Conservation (phyloP, 2,797 vertebrate species). For the Ptychobarbus kaznakovi region DNA sequence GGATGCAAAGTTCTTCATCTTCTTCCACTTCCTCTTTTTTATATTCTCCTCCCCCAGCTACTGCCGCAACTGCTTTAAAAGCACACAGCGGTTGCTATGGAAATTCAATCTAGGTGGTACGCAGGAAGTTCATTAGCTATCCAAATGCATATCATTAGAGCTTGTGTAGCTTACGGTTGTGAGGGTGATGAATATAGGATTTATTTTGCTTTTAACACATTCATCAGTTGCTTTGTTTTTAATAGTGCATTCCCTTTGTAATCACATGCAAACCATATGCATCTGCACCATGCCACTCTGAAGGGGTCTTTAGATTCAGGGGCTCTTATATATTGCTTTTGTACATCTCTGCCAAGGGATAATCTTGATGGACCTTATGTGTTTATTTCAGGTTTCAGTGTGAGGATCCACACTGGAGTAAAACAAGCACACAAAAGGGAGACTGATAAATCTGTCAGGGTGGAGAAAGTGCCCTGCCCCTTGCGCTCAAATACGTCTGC, state of each 20-base stretch:
- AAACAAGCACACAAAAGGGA: slow-evolving; percentile 68
- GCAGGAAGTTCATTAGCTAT: slow-evolving; percentile 82
- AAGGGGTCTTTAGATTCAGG: slow-evolving; percentile 57
- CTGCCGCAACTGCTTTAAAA: slow-evolving; percentile 48
- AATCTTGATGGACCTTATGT: slow-evolving; percentile 73
- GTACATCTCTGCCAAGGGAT: slow-evolving; percentile 71
- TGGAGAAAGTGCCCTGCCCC: slow-evolving; percentile 68
- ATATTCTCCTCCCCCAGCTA: slow-evolving; percentile 29
- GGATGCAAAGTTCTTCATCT: slow-evolving; percentile 33
- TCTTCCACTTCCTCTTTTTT: slow-evolving; percentile 38
- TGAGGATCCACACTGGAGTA: slow-evolving; percentile 63
- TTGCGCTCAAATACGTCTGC: slow-evolving; percentile 54
- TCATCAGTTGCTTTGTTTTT: slow-evolving; percentile 54
- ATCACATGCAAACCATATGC: slow-evolving; percentile 62
- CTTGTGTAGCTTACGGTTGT: slow-evolving; percentile 60
- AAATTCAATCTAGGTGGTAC: slow-evolving; percentile 72
- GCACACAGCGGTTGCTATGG: slow-evolving; percentile 76
- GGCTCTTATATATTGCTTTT: slow-evolving; percentile 66
- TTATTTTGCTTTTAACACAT: slow-evolving; percentile 55
- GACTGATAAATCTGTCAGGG: slow-evolving; percentile 77
- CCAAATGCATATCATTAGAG: slow-evolving; percentile 77
- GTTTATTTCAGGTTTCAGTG: slow-evolving; percentile 68
- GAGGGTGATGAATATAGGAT: slow-evolving; percentile 63
- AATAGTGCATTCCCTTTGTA: slow-evolving; percentile 17
- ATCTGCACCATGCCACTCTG: slow-evolving; percentile 59